Evolutionary conservation across 1,140 invertebrate genomes (phyloP), one percentile per base, ranked within the genome.

Genomic region (Cheumatopsyche charites): DNA sequence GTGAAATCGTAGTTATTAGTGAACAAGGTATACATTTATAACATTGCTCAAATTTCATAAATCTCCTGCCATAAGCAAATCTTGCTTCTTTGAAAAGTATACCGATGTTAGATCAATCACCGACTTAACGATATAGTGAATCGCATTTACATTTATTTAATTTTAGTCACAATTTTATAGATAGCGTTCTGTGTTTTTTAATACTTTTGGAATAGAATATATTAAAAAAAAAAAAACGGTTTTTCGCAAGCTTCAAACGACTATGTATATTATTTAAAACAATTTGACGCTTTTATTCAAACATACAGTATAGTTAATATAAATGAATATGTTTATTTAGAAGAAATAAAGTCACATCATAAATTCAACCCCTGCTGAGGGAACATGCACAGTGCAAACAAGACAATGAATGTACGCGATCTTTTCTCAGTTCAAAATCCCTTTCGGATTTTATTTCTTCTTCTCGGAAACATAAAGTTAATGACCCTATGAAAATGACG

Each of bases 311-410:
- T 36, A 36, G 29, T 36, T 4, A 36, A 36, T 36, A 36, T 4
- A 36, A 36, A 72, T 67, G 70, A 19, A 70, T 72, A 76, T 76
- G 73, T 73, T 76, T 76, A 69, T 73, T 70, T 66, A 62, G 62
- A 52, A 68, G 72, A 73, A 71, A 66, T 66, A 76, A 58, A 55
- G 62, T 69, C 26, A 72, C 41, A 49, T 52, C 43, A 72, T 76
- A 73, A 76, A 76, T 73, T 65, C 63, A 47, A 21, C 72, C 55
- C 75, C 75, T 58, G 75, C 75, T 73, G 75, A 47, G 75, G 62
- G n/a, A 68, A 68, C 66, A 68, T 68, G 66, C 47, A 29, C 66
- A 6, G 49, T 68, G 66, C 66, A 68, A 68, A 68, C 66, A 52
- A 68, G 66, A 68, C 47, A 55, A 55, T 55, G 66, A 29, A 55